Evolutionary conservation across 2,113 vertebrate genomes (phyloP), one percentile per base, ranked within the genome.

Genomic region (Glaucidium brasilianum): DNA sequence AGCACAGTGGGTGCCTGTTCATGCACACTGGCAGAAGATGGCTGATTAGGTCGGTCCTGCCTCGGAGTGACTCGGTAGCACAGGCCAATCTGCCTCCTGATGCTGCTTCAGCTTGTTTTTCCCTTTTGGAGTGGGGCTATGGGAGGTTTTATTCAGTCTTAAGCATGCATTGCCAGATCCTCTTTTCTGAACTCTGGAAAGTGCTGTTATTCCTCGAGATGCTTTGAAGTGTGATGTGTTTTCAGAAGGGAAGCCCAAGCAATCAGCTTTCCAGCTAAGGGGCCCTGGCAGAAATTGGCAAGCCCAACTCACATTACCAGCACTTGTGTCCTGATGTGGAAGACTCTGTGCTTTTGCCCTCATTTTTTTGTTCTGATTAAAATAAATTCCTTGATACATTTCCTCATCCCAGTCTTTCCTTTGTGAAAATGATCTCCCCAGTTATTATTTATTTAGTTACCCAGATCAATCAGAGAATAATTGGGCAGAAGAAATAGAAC

Each of bases 31-130:
- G 50, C 30, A 17, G 86, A 79, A 93, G 87, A 94, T 56, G 94
- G 69, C 89, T 96, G 86, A 96, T 97, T 96, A 94, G 86, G 49
- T 96, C 96, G 94, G 53, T 74, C 92, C 94, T 97, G 90, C 95
- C 93, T 97, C 0, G 0, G 35, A 93, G 94, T 96, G 93, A 89
- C 88, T 82, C 1, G 3, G 68, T 74, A 91, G 94, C 92, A 52
- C 59, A 76, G 80, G 37, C 86, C 88, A 89, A 90, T 96, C 91
- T 96, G 96, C 95, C 77, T 91, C 95, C 91, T 82, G 85, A 94
- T 80, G 88, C 66, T 85, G 49, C 66, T 86, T 91, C n/a, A 27
- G 30, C 47, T 76, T 87, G 52, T 78, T 83, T 92, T 78, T 66
- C 37, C 16, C 9, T 73, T 92, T 77, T 22, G 22, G 69, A 93